A percentile compares a stretch with the other conserved stretches of the same genome.
Evolutionary conservation across 1,140 invertebrate genomes (phyloP).

Genomic region (Dermatophagoides farinae): DNA sequence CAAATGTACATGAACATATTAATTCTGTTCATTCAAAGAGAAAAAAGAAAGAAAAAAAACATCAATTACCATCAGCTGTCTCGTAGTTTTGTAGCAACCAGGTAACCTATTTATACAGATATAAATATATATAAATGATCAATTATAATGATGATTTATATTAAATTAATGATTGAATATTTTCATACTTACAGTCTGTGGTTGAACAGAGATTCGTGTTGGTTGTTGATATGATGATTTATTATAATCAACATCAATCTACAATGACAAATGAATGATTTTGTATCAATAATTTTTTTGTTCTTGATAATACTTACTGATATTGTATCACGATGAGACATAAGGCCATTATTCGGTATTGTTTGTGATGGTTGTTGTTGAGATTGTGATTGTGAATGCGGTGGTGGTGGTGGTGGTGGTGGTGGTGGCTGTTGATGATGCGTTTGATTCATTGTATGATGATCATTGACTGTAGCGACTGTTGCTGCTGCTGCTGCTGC

Average conservation of each 20-base stretch:
- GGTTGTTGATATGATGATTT: conserved; percentile 10
- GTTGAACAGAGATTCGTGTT: conserved; percentile 10
- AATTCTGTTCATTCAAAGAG: not conserved
- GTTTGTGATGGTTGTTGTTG: not conserved
- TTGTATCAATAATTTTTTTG: not conserved
- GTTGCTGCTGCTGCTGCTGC: not conserved
- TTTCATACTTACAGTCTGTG: conserved; percentile 14
- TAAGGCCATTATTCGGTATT: not conserved
- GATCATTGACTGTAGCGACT: no score
- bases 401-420: no score
- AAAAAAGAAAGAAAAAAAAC: not conserved
- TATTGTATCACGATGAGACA: not conserved
- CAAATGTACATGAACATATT: not conserved
- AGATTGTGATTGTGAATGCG: no score
- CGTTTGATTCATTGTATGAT: no score
- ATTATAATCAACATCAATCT: conserved; percentile 11
- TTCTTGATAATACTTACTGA: not conserved
- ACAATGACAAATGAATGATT: not conserved
- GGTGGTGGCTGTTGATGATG: no score
- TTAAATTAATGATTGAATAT: no score
- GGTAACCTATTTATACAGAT: not conserved
- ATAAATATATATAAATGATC: no score
- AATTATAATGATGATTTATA: no score
- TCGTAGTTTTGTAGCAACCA: conserved; percentile 97
- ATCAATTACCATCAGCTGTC: conserved; percentile 47